Evolutionary conservation across 2,888 invertebrate genomes (phyloP).

Genomic region (Leptopilina drosophilae): DNA sequence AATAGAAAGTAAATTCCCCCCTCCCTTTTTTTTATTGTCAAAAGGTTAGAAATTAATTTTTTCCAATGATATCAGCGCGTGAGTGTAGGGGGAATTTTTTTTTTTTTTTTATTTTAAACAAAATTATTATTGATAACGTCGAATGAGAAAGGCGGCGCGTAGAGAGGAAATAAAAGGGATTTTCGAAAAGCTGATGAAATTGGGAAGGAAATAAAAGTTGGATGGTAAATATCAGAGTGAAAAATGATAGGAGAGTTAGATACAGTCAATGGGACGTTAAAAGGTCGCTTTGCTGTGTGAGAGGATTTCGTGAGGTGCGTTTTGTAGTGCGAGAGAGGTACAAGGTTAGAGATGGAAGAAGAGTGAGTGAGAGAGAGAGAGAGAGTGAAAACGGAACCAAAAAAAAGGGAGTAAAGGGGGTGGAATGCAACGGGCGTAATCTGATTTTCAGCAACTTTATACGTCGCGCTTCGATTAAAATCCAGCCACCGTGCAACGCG

Average conservation of each 20-base stretch:
- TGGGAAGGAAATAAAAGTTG: slow-evolving; percentile 56
- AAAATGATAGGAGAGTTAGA: slow-evolving; percentile 51
- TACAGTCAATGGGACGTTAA: slow-evolving; percentile 42
- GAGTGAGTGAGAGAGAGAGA: slow-evolving; percentile 17
- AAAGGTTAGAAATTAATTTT: no score
- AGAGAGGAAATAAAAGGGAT: slow-evolving; percentile 32
- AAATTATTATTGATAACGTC: slow-evolving; percentile 12
- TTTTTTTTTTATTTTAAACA: background rate
- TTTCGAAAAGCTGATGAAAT: slow-evolving; percentile 50
- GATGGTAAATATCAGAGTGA: slow-evolving; percentile 48
- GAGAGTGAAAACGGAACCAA: slow-evolving; percentile 41
- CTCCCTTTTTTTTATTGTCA: no score
- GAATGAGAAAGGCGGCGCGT: slow-evolving; percentile 1
- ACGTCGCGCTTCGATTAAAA: slow-evolving; percentile 74
- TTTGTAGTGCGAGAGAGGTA: slow-evolving; percentile 34
- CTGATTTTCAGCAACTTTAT: slow-evolving; percentile 75
- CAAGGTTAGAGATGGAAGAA: background rate
- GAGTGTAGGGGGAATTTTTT: background rate
- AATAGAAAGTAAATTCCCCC: no score
- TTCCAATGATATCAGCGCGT: no score
- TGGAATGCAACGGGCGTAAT: slow-evolving; percentile 65
- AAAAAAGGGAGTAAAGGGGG: slow-evolving; percentile 29
- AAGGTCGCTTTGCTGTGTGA: slow-evolving; percentile 38
- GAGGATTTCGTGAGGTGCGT: slow-evolving; percentile 46
- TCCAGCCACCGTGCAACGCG: slow-evolving; percentile 70